These are phyloP conservation scores for Tadarida brasiliensis DNA, from an alignment of 2,797 vertebrate genomes.

Conservation along the genomic window DNA sequence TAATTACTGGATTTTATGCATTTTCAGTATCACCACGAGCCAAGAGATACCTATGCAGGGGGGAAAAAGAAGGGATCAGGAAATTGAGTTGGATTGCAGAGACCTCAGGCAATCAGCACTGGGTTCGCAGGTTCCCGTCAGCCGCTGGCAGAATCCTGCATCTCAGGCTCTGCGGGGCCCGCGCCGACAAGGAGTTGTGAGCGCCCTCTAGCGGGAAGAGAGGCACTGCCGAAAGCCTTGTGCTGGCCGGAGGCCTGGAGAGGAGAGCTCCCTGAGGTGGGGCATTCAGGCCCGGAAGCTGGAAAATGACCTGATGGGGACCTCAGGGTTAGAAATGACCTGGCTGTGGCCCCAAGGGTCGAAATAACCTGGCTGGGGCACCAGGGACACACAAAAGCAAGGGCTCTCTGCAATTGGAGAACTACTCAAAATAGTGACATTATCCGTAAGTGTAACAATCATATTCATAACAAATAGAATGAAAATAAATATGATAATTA, in stretches of 20 bases:
- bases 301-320: neutral
- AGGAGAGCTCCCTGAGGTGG: neutral
- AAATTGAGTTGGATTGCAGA: neutral
- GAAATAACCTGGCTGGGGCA: neutral
- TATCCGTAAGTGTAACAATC: neutral
- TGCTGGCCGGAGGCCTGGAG: rapidly evolving
- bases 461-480: neutral
- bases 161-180: rapidly evolving
- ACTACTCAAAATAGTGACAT: neutral
- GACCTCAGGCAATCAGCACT: rapidly evolving
- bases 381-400: neutral
- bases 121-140: neutral
- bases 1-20: neutral
- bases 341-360: too few species aligned
- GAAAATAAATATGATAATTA: neutral
- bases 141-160: rapidly evolving
- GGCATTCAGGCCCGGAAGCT: too few species aligned
- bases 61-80: neutral
- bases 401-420: neutral
- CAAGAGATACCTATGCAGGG: neutral
- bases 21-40: neutral
- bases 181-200: rapidly evolving
- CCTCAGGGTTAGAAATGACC: neutral
- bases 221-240: neutral
- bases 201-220: conserved; percentile 48